Evolutionary conservation across 2,113 vertebrate species (phyloP), one percentile per base, ranked within the genome.

Genomic region (Puntigrus tetrazona): DNA sequence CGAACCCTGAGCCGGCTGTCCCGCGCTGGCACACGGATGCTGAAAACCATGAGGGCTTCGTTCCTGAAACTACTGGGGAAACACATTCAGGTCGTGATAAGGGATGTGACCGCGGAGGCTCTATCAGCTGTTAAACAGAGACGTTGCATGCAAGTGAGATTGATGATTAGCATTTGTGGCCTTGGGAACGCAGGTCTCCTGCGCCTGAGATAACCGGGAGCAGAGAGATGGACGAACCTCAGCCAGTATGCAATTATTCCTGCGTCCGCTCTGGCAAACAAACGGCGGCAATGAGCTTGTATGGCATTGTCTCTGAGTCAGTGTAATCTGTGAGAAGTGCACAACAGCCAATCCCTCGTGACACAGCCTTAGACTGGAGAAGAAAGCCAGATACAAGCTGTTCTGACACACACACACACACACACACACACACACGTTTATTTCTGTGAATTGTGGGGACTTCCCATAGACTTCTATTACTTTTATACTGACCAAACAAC

Each of bases 121-220:
- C 94, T 97, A 97, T 98, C 97, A 97, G 96, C 96, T 94, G 94
- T 96, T 97, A 96, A 96, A 96, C 97, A 97, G 97, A 97, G 97
- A 96, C 94, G 78, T 93, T 91, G 92, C 91, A 89, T 89, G 94
- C 94, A 92, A 84, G 91, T 93, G 95, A 97, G 97, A 97, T 97
- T 95, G 96, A 98, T 97, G 96, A 96, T 95, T 94, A 94, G 94
- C 94, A 94, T 94, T 95, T 94, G 94, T 91, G 87, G 93, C 93
- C 95, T 88, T 94, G 91, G 92, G 92, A 93, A 94, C 36, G 92
- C 90, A 91, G 91, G 93, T 92, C 94, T 92, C 90, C 93, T 92
- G 91, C 91, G 90, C 92, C 89, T 91, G 92, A 78, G 95, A 95
- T 96, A 96, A 95, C 95, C 91, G 91, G 93, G 90, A 74, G 59